Evolutionary conservation across 2,113 vertebrate genomes (phyloP), one percentile per base, ranked within the genome.

Genomic region (Microcebus tavaratra): DNA sequence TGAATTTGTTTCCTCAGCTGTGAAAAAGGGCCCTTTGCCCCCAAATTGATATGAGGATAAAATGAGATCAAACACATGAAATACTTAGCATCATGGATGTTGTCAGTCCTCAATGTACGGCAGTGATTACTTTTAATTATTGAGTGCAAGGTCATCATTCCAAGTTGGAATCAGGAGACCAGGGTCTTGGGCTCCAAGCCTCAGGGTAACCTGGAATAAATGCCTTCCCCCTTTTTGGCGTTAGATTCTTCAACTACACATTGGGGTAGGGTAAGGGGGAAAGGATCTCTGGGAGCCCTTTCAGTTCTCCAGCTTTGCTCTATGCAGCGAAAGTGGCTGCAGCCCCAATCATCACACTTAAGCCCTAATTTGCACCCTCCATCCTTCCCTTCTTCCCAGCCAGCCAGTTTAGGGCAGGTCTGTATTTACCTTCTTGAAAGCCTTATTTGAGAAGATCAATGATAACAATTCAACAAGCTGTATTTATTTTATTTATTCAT

Each of bases 11-110:
- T 91, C 55, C 59, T 91, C 36, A 17, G 42, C 78, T 91, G 21
- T 72, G 29, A 45, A 90, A 53, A 90, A 73, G 25, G 18, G 8
- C 25, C 14, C 39, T 86, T 89, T 67, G 73, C 82, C 68, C 91
- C 79, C 78, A 84, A 79, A 93, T 53, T 79, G 79, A 88, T 48
- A 17, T 34, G 48, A 78, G 7, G 48, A 55, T 82, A 82, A 97
- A 88, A 82, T 45, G 53, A 88, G 61, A 92, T 75, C 67, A 61
- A 82, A 79, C 34, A 17, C 45, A 50, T 5, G 45, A 81, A 88
- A 50, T 55, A 55, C 53, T 84, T 55, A 63, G 23, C n/a, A 42
- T 2, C 8, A 14, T 27, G 5, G n/a, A 1, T 4, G 14, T 14
- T 61, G 27, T 42, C 29, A 83, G 63, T 36, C 15, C 55, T 42